These are phyloP conservation scores for Linepithema humile DNA, from an alignment of 1,140 invertebrate genomes.

Conservation along the genomic window DNA sequence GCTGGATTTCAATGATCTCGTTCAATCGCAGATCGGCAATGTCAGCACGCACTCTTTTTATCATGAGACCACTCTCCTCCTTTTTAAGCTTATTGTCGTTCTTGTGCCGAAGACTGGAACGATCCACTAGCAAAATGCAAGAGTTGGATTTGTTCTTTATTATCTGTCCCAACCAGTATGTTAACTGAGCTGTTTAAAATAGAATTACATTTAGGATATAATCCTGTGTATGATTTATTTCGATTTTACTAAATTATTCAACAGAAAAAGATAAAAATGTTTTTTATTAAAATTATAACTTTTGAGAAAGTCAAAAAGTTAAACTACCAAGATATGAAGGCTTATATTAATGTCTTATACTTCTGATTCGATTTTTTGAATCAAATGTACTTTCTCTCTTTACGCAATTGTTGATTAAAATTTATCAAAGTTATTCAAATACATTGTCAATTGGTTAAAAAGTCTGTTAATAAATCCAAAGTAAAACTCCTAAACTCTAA, in stretches of 20 bases:
- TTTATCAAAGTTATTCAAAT: no score
- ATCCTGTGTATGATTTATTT: background rate
- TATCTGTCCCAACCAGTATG: constrained; percentile 89
- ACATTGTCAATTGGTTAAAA: no score
- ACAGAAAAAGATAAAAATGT: constrained; percentile 1
- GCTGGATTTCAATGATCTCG: constrained; percentile 84
- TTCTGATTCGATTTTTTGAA: no score
- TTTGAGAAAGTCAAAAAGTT: background rate
- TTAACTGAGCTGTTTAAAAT: constrained; percentile 86
- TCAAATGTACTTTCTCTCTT: no score
- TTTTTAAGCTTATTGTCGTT: constrained; percentile 89
- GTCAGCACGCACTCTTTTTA: constrained; percentile 89
- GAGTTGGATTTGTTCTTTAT: constrained; percentile 83
- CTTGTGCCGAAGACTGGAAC: constrained; percentile 92
- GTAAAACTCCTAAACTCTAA: no score
- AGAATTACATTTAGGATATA: background rate
- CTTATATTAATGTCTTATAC: no score
- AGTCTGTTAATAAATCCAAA: no score
- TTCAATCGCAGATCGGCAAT: constrained; percentile 89
- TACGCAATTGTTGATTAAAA: no score
- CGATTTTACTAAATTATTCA: background rate
- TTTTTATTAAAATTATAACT: constrained; percentile 33
- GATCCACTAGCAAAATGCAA: constrained; percentile 90
- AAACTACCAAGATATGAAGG: no score
- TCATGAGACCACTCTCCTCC: constrained; percentile 82